Conservation (phyloP, 2,797 vertebrate species). For the Neomorphus geoffroyi region DNA sequence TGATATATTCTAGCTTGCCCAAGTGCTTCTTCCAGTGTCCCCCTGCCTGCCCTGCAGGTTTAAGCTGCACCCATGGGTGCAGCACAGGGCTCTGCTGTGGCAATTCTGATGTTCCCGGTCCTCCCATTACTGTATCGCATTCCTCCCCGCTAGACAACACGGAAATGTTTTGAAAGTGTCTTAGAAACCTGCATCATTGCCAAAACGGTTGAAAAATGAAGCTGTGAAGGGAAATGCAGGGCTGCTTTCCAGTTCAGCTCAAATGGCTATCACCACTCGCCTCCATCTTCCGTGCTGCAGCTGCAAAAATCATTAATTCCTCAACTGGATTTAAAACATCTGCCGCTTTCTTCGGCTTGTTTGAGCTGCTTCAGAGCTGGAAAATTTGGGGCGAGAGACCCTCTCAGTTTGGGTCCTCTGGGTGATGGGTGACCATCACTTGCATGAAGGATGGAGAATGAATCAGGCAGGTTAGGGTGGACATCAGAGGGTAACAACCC, state of each 20-base stretch:
- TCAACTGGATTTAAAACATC: neutral
- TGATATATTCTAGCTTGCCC: neutral
- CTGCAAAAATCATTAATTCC: neutral
- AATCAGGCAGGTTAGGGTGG: no score
- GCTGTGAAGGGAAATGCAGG: rapidly evolving
- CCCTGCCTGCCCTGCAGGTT: rapidly evolving
- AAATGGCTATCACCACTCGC: rapidly evolving
- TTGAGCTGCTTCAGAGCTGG: neutral
- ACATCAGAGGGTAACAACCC: neutral
- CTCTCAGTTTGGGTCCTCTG: neutral
- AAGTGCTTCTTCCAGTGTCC: rapidly evolving
- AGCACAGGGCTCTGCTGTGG: neutral
- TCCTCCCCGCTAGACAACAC: neutral
- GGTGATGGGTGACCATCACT: neutral
- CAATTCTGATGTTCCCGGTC: neutral
- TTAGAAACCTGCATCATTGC: slow-evolving; percentile 33
- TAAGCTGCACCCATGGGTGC: neutral
- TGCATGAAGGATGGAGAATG: neutral
- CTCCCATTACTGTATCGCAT: neutral
- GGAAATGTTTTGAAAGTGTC: slow-evolving; percentile 47
- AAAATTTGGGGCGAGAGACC: neutral
- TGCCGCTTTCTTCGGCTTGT: neutral
- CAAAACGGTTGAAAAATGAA: slow-evolving; percentile 20
- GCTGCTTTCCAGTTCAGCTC: neutral
- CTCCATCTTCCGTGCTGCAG: neutral